Conservation (phyloP, 2,888 invertebrate genomes). For the Synanthedon tipuliformis region DNA sequence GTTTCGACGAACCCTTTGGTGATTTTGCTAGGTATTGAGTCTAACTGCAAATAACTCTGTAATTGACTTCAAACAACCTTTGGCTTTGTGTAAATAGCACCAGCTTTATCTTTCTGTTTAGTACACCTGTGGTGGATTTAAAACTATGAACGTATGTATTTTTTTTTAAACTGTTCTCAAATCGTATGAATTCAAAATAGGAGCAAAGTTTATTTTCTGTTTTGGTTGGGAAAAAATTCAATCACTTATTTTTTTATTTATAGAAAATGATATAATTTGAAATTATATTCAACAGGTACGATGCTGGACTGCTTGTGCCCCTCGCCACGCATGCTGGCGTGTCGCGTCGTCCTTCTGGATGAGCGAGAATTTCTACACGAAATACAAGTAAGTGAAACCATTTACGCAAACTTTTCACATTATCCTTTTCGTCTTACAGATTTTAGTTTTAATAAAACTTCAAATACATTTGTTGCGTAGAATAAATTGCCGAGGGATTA, state of each 20-base stretch:
- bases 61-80: constrained; percentile 67
- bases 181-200: background rate
- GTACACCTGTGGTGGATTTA: background rate
- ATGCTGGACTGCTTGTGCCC: constrained; percentile 71
- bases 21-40: constrained; percentile 60
- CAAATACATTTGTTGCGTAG: constrained; percentile 12
- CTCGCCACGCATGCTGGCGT: constrained; percentile 74
- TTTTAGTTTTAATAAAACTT: constrained; percentile 4
- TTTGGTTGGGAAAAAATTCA: no score
- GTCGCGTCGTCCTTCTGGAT: constrained; percentile 89
- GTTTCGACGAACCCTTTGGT: constrained; percentile 67
- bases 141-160: background rate
- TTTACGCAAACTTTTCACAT: background rate
- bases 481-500: constrained; percentile 26
- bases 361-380: constrained; percentile 91
- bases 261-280: no score
- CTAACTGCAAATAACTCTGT: constrained; percentile 65
- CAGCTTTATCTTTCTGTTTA: constrained; percentile 23
- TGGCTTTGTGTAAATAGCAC: constrained; percentile 43
- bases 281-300: constrained; percentile 10
- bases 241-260: no score
- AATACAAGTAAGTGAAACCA: constrained; percentile 75
- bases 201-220: background rate
- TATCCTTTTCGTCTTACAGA: background rate
- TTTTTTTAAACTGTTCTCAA: background rate